These are phyloP conservation scores for Echinometra lucunter DNA, from an alignment of 53 echinoderm and acorn worm genomes.

Conservation along the genomic window DNA sequence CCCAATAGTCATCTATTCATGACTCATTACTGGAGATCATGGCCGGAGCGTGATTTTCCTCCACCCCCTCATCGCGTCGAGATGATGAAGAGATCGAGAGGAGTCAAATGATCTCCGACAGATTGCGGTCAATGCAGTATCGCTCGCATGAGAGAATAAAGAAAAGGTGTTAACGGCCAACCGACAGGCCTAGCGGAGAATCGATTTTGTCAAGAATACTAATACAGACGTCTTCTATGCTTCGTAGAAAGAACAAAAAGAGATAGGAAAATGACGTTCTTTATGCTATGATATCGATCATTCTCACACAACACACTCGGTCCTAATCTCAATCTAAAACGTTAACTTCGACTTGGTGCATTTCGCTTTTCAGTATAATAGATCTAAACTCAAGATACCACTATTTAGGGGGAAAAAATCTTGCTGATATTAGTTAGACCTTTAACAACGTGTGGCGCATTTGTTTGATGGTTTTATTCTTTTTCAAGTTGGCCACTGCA, in stretches of 20 bases:
- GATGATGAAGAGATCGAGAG: not conserved
- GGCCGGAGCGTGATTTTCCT: not conserved
- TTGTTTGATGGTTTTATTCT: not conserved
- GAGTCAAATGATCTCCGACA: slow-evolving; percentile 25
- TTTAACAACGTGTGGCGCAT: not conserved
- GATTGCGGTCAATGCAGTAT: slow-evolving; percentile 27
- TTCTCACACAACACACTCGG: not conserved
- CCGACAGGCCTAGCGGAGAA: not conserved
- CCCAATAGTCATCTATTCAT: not conserved
- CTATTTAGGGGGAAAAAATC: too few species aligned
- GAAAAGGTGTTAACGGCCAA: slow-evolving; percentile 8
- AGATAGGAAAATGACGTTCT: not conserved
- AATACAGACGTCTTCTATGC: not conserved
- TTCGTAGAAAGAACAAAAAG: not conserved
- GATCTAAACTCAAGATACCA: too few species aligned
- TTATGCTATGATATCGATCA: not conserved
- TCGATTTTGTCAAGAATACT: slow-evolving; percentile 26
- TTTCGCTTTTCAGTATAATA: too few species aligned
- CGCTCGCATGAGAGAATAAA: slow-evolving; percentile 22
- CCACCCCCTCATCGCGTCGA: slow-evolving; percentile 10
- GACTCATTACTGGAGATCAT: not conserved
- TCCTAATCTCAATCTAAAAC: not conserved
- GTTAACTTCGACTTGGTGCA: not conserved
- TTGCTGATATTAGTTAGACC: not conserved
- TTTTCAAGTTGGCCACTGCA: too few species aligned